These are phyloP conservation scores for Melieria omissa DNA, from an alignment of 2,888 invertebrate species.

Conservation along the genomic window DNA sequence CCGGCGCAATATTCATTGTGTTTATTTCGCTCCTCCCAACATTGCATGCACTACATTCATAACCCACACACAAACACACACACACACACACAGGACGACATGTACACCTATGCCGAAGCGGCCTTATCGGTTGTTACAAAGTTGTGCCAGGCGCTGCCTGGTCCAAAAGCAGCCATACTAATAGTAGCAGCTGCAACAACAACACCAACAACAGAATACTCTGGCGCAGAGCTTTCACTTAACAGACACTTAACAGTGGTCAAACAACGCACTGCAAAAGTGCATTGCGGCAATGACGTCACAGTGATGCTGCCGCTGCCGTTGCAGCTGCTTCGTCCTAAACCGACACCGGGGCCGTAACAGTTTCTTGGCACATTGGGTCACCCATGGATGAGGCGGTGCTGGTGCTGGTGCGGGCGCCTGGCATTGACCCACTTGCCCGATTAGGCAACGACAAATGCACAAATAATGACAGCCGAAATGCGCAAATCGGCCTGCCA, in stretches of 20 bases:
- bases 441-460: conserved; percentile 11
- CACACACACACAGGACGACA: background rate
- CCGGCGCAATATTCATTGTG: no score
- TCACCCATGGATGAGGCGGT: background rate
- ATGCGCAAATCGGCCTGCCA: background rate
- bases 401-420: background rate
- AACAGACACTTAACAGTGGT: no score
- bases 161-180: background rate
- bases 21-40: background rate
- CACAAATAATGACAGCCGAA: background rate
- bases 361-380: background rate
- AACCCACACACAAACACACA: background rate
- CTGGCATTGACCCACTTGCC: conserved; percentile 10
- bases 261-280: background rate
- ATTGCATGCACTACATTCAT: background rate
- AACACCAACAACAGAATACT: conserved; percentile 5
- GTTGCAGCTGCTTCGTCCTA: background rate
- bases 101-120: background rate
- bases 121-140: background rate
- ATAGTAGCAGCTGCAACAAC: background rate
- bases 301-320: conserved; percentile 5
- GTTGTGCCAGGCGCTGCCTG: background rate
- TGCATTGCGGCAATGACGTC: conserved; percentile 12
- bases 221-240: no score
- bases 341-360: background rate